Conservation (phyloP, 2,888 invertebrate genomes). For the Drosophila paramelanica region DNA sequence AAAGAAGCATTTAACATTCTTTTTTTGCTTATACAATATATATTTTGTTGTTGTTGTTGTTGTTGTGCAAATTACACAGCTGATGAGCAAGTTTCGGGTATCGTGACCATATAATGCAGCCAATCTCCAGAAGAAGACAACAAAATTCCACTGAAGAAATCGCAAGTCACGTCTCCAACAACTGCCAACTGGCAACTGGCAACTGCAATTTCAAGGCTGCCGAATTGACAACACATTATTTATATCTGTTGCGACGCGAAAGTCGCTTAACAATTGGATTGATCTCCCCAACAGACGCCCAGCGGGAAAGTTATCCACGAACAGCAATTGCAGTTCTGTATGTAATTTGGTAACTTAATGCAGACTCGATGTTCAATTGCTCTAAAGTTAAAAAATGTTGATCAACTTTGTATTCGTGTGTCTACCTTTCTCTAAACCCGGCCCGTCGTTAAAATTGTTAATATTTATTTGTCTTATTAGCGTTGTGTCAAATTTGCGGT, state of each 20-base stretch:
- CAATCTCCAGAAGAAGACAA: conserved; percentile 38
- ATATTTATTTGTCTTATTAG: conserved; percentile 55
- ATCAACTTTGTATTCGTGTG: background rate
- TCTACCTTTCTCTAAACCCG: conserved; percentile 31
- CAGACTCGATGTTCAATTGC: background rate
- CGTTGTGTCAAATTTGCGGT: conserved; percentile 30
- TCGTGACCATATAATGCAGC: conserved; percentile 54
- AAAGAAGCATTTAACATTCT: conserved; percentile 33
- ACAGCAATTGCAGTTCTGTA: conserved; percentile 12
- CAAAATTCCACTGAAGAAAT: conserved; percentile 71
- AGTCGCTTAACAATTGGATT: conserved; percentile 52
- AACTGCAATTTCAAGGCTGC: conserved; percentile 61
- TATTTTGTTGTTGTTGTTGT: background rate
- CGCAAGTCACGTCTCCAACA: conserved; percentile 64
- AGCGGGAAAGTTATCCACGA: conserved; percentile 47
- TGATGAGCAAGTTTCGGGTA: conserved; percentile 38
- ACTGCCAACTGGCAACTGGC: conserved; percentile 35
- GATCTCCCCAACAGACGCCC: conserved; percentile 21
- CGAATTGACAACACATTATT: conserved; percentile 73
- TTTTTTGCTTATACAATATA: background rate
- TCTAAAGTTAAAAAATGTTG: background rate
- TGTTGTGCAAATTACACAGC: conserved; percentile 31
- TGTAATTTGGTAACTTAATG: conserved; percentile 5
- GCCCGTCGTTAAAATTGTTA: background rate
- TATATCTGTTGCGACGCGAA: conserved; percentile 64